Base-by-base conservation (phyloP, 2,113 vertebrate genomes). In the Sebastes schlegelii region DNA sequence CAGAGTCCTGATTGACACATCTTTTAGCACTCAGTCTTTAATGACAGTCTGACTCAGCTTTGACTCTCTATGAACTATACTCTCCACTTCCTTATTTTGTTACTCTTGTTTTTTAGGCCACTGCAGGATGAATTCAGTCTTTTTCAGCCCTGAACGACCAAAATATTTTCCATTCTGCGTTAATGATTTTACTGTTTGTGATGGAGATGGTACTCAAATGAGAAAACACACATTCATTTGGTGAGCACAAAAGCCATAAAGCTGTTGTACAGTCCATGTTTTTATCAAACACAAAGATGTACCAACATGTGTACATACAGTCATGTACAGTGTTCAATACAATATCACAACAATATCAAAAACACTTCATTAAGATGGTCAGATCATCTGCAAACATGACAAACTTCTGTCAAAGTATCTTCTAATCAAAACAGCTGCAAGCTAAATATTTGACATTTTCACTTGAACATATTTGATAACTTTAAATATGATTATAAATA, bases 231-330 rank as follows among this genome's bases (percentile, higher is more conserved):
- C 40, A 61, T 80, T 82, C 6, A 71, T 51, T 40, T 58, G 5
- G 12, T 64, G 78, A 84, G 49, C 45, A 80, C 48, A 85, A 80
- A 77, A 80, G 9, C 74, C 42, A 84, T 2, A 45, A 63, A 16
- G 23, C 43, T 57, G 23, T 64, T 80, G 48, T 65, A 61, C 17
- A 2, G 5, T 65, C 54, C 21, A 75, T 69, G 3, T 68, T 84
- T 86, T 79, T 82, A 79, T 86, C 10, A 64, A 76, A 69, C 34
- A 67, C 34, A 87, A 77, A 71, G 14, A 52, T 61, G 16, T 63
- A 77, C 14, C 16, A 86, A 70, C 65, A 79, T 43, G 40, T 80
- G 62, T 89, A 88, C 88, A 19, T 82, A 91, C 83, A 93, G 60
- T 17, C 26, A 84, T 85, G 26, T 83, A 91, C 83, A 92, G 60